Conservation (phyloP, 2,113 vertebrate genomes). For the Pyxicephalus adspersus region DNA sequence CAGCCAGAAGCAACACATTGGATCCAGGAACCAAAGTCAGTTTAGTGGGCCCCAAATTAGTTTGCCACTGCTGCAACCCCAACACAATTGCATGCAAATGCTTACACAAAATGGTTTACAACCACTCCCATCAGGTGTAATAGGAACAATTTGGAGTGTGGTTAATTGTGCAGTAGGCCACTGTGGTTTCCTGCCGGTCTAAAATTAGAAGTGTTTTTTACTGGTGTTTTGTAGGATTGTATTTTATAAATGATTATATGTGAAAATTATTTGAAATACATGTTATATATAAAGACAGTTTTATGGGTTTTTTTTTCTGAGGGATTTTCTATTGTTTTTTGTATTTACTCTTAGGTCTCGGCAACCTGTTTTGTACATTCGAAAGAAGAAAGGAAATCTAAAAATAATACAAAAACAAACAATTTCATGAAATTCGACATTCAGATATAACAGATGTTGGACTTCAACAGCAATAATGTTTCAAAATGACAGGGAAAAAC, state of each 20-base stretch:
- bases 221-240: not conserved
- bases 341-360: not conserved
- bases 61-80: too few relatives aligned
- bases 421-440: constrained; percentile 39
- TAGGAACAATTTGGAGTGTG: too few relatives aligned
- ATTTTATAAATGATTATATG: not conserved
- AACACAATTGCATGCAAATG: too few relatives aligned
- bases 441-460: constrained; percentile 50
- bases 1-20: too few relatives aligned
- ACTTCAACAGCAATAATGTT: constrained; percentile 54
- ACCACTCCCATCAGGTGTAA: too few relatives aligned
- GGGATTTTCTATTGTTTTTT: constrained; percentile 3
- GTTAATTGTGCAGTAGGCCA: too few relatives aligned
- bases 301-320: not conserved
- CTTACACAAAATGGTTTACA: too few relatives aligned
- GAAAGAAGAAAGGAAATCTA: constrained; percentile 24
- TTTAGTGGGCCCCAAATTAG: too few relatives aligned
- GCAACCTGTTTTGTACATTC: constrained; percentile 30
- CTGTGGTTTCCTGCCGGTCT: too few relatives aligned
- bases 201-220: too few relatives aligned
- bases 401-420: constrained; percentile 47
- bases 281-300: not conserved
- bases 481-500: constrained; percentile 50
- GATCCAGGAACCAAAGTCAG: too few relatives aligned
- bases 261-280: not conserved